Evolutionary conservation across 2,888 invertebrate species (phyloP), one percentile per base, ranked within the genome.

Genomic region (Didymodactylos carnosus): DNA sequence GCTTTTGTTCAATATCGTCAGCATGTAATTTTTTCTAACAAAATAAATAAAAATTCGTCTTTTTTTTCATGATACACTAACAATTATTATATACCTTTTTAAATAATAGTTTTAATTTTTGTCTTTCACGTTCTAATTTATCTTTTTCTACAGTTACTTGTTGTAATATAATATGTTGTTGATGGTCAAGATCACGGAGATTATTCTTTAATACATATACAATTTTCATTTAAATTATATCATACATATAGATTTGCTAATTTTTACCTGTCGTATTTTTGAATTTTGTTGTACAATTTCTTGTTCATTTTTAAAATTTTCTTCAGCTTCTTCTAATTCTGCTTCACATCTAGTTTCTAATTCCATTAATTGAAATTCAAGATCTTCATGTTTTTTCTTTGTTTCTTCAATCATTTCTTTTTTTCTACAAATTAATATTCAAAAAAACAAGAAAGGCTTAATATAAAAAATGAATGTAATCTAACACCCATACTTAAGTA

Each of bases 361-460:
- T 46, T 71, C 74, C 74, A 74, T 74, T 13, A 74, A 46, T 39
- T 71, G 74, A 69, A 71, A 74, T 53, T 74, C 74, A 14, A 74
- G 51, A 23, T 74, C 74, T 46, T 74, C 74, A 35, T 71, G 71
- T 23, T 71, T 71, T 10, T 71, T 71, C 7, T 49, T 29, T 19
- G 74, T 71, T 29, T 41, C 35, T n/a, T 51, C 41, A n/a, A 74
- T 27, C 19, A 41, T 51, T 43, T 72, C 71, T 27, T 74, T 53
- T 46, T 71, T 74, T 43, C 69, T 62, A 62, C 8, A 62, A 27
- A 0, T 35, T 62, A 53, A 29, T 10, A 27, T 53, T 11, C n/a
- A n/a, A n/a, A n/a, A n/a, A n/a, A n/a, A n/a, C n/a, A n/a, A n/a
- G n/a, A n/a, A n/a, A n/a, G n/a, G n/a, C n/a, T n/a, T n/a, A n/a